Evolutionary conservation across 2,797 vertebrate species (phyloP).

Genomic region (Cirrhinus mrigala): DNA sequence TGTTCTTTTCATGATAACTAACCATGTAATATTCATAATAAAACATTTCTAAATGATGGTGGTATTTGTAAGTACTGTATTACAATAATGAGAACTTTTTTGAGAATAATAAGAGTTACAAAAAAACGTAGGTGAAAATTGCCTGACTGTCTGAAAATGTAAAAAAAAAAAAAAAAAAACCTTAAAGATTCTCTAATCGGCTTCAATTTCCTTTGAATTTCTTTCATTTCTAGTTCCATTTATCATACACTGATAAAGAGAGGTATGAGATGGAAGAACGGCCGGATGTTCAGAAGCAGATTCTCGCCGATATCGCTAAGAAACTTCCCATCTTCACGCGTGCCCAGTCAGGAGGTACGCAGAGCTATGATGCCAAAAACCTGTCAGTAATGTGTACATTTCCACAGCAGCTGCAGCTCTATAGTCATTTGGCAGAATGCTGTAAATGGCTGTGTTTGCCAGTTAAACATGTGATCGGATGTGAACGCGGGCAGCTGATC

Average conservation of each 20-base stretch:
- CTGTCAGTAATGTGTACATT: not conserved
- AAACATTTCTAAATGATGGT: too few relatives aligned
- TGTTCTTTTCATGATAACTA: too few relatives aligned
- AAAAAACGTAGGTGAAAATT: not conserved
- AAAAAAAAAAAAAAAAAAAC: too few relatives aligned
- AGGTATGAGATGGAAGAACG: constrained; percentile 93
- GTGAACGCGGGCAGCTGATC: constrained; percentile 43
- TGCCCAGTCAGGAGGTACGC: constrained; percentile 89
- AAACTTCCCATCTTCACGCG: constrained; percentile 92
- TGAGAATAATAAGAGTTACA: not conserved
- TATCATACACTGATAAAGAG: constrained; percentile 93
- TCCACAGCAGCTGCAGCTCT: not conserved
- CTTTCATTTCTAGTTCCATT: constrained; percentile 84
- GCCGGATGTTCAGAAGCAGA: constrained; percentile 93
- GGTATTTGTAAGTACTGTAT: too few relatives aligned
- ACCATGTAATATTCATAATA: too few relatives aligned
- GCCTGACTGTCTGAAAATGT: too few relatives aligned
- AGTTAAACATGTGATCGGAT: not conserved
- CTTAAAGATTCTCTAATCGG: not conserved
- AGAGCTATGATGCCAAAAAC: not conserved
- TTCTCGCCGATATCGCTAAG: constrained; percentile 89
- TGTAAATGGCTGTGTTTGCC: constrained; percentile 8
- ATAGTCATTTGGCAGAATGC: not conserved
- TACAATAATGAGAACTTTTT: too few relatives aligned
- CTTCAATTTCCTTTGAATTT: not conserved